Percentiles rank a stretch among this genome's conserved stretches.
phyloP scores from a whole-genome alignment of 1,140 invertebrate species.

The Metaphire vulgaris region DNA sequence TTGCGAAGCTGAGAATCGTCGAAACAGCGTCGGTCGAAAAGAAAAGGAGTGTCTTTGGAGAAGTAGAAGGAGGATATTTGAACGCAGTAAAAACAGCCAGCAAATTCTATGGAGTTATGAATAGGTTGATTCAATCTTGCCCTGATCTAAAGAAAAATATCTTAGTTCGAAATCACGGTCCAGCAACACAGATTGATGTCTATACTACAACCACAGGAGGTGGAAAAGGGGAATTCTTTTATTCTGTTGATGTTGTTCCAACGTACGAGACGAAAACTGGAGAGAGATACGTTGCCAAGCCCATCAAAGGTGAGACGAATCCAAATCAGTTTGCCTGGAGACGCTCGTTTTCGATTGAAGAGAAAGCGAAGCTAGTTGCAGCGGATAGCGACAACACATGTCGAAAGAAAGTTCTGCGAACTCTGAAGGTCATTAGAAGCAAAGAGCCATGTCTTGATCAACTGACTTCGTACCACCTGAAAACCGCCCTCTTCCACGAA shows the following conservation, averaged over 20 bases:
- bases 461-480: constrained; percentile 15
- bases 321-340: constrained; percentile 4
- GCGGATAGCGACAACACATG: constrained; percentile 1
- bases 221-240: not conserved
- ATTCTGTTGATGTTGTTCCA: constrained; percentile 8
- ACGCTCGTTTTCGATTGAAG: constrained; percentile 7
- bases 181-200: constrained; percentile 6
- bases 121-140: not conserved
- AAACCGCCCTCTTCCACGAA: constrained; percentile 13
- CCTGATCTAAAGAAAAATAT: not conserved
- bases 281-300: not conserved
- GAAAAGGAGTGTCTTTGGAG: not conserved
- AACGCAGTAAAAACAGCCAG: not conserved
- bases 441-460: not conserved
- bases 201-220: not conserved
- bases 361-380: not conserved
- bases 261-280: not conserved
- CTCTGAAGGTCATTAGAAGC: constrained; percentile 4
- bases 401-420: constrained; percentile 8
- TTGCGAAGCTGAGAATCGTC: not conserved
- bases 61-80: not conserved
- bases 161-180: not conserved
- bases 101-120: not conserved
- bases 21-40: not conserved
- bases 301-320: not conserved